These are phyloP conservation scores for Zapus hudsonius DNA, from an alignment of 2,113 vertebrate genomes.

Conservation along the genomic window DNA sequence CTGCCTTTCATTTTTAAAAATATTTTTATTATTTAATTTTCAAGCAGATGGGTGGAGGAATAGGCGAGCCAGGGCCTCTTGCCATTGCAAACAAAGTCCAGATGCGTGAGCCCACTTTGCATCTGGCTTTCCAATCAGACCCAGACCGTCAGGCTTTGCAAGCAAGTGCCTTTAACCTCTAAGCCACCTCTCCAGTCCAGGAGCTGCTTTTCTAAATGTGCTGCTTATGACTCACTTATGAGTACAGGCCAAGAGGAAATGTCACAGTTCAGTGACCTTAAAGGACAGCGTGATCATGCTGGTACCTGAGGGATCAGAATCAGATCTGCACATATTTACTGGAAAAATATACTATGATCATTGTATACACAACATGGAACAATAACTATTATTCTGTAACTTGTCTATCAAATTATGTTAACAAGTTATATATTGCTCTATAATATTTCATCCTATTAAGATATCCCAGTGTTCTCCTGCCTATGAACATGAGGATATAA, in stretches of 20 bases:
- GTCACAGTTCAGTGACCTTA: not conserved
- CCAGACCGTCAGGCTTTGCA: too few species aligned
- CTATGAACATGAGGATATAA: not conserved
- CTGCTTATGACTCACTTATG: not conserved
- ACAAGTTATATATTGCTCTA: not conserved
- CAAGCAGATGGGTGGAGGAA: too few species aligned
- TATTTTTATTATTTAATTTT: too few species aligned
- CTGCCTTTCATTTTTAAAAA: too few species aligned
- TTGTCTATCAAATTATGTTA: not conserved
- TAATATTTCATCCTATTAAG: not conserved
- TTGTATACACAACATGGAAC: not conserved
- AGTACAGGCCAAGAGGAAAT: not conserved
- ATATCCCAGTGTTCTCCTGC: not conserved
- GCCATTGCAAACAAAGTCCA: too few species aligned
- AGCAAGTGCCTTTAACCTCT: too few species aligned
- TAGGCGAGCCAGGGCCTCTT: too few species aligned
- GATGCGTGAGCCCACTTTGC: too few species aligned
- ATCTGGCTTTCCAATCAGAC: too few species aligned
- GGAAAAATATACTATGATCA: not conserved
- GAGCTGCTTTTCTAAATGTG: not conserved
- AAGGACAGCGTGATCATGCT: not conserved
- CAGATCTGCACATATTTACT: not conserved
- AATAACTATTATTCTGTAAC: not conserved
- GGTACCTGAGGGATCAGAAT: not conserved
- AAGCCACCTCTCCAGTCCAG: too few species aligned